Conservation (phyloP, 2,797 vertebrate species). For the Tadarida brasiliensis region DNA sequence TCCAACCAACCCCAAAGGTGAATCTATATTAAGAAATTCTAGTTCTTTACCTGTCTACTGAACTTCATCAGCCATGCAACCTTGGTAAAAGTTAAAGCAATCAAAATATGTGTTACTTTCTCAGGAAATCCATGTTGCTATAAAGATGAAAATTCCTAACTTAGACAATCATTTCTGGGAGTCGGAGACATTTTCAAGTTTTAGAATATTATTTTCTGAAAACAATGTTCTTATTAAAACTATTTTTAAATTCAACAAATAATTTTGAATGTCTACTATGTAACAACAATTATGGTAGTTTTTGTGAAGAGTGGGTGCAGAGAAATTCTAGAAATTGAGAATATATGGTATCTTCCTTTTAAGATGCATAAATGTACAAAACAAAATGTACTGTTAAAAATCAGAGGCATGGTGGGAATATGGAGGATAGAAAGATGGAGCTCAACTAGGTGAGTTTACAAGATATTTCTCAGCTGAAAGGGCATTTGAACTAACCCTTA, state of each 20-base stretch:
- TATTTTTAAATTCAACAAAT: not conserved
- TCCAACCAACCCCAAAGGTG: slow-evolving; percentile 36
- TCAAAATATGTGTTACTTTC: slow-evolving; percentile 25
- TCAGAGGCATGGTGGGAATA: not conserved
- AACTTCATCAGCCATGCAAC: not conserved
- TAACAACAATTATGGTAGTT: not conserved
- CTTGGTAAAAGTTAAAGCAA: slow-evolving; percentile 60
- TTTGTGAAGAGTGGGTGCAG: not conserved
- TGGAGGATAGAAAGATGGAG: not conserved
- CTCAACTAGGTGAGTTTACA: not conserved
- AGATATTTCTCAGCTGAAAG: not conserved
- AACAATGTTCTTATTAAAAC: not conserved
- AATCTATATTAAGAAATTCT: slow-evolving; percentile 59
- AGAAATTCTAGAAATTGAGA: slow-evolving; percentile 34
- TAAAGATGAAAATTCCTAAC: not conserved
- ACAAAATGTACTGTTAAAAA: not conserved
- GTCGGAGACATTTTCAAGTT: not conserved
- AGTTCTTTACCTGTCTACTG: not conserved
- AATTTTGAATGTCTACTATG: not conserved
- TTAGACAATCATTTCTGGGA: not conserved
- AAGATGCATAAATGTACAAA: not conserved
- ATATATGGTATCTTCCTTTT: not conserved
- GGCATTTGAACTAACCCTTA: not conserved
- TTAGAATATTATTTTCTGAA: slow-evolving; percentile 33
- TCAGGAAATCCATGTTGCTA: not conserved